Evolutionary conservation across 2,888 invertebrate genomes (phyloP), one percentile per base, ranked within the genome.

Genomic region (Byasa hedistus): DNA sequence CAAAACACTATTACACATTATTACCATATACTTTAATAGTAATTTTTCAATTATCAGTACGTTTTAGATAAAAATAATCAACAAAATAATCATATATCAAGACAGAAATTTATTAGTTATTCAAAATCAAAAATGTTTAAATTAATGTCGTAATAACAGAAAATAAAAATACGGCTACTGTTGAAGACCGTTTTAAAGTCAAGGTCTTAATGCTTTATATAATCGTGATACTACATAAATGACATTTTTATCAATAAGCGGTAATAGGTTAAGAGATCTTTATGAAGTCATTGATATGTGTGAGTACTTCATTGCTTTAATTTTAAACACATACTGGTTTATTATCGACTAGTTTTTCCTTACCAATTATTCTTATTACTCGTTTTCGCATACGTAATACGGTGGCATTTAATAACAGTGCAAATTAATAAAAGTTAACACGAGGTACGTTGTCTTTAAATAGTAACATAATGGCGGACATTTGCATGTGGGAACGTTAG

Each of bases 191-290:
- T 3, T 54, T 39, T 65, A 65, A 65, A 65, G 55, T 65, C 59
- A 65, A 65, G 64, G 59, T 44, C 27, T 59, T 19, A 24, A 52
- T 59, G 39, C 54, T 7, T 44, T 55, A 5, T 21, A 22, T 22
- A 54, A 54, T 22, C 1, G 3, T n/a, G 48, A 48, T 48, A 39
- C n/a, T 21, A 54, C 21, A 36, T 51, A 59, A 52, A 44, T 27
- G 39, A 55, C 54, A 64, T 64, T 52, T 64, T 65, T 60, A 59
- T 65, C 55, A 65, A 65, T 58, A n/a, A 22, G 39, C 32, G 19
- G 22, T 57, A 60, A 60, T 60, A 52, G 48, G 48, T 48, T 57
- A 51, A 32, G 8, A 57, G 3, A 27, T 65, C 2, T 48, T 65
- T 55, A 23, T 60, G 55, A 27, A 65, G 15, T 48, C 36, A 19